Evolutionary conservation across 92 coral and sea anemone species (phyloP).

Genomic region (Porites divaricata): DNA sequence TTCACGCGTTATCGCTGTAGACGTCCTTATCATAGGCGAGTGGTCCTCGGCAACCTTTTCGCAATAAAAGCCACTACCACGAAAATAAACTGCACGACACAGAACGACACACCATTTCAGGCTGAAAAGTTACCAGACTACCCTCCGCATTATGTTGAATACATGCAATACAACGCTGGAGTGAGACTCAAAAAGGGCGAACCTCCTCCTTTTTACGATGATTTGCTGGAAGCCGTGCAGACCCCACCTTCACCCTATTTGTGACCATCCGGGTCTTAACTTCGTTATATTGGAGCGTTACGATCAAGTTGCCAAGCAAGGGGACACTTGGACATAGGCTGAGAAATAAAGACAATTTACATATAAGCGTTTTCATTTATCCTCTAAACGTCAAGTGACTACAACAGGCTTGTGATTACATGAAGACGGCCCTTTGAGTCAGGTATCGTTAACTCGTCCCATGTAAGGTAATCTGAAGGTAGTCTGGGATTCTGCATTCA

Average conservation of each 20-base stretch:
- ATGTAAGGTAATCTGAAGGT: too few relatives aligned
- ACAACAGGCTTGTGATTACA: too few relatives aligned
- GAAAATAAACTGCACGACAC: conserved; percentile 7
- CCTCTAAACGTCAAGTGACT: too few relatives aligned
- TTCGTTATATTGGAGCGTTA: background rate
- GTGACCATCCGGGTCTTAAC: background rate
- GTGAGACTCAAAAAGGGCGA: background rate
- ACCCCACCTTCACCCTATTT: background rate
- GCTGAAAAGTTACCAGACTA: conserved; percentile 19
- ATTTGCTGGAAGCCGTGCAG: background rate
- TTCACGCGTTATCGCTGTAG: conserved; percentile 1
- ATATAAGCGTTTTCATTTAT: too few relatives aligned
- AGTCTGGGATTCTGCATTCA: too few relatives aligned
- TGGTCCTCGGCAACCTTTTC: background rate
- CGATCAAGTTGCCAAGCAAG: background rate
- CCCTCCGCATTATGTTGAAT: conserved; percentile 34
- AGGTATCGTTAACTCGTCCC: too few relatives aligned
- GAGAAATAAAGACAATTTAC: too few relatives aligned
- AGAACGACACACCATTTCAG: conserved; percentile 4
- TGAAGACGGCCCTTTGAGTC: too few relatives aligned
- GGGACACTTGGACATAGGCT: too few relatives aligned
- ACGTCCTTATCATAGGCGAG: background rate
- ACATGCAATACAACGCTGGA: conserved; percentile 26
- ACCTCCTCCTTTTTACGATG: conserved; percentile 23
- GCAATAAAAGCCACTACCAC: background rate